Evolutionary conservation across 2,797 vertebrate genomes (phyloP).

Genomic region (Erethizon dorsatum): DNA sequence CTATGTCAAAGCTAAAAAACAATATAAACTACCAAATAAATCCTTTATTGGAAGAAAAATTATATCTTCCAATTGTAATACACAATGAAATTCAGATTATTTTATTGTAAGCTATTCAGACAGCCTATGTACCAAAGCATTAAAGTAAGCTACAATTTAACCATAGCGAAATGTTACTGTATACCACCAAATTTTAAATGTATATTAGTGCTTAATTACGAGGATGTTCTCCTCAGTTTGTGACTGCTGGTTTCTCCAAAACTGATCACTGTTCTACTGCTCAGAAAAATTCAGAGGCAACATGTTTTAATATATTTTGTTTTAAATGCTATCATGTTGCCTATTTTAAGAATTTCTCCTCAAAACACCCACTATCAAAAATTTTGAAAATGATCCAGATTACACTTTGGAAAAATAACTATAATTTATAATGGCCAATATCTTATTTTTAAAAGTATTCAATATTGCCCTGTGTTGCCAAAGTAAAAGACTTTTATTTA

Average conservation of each 20-base stretch:
- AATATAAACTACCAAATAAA: background rate
- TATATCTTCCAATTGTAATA: background rate
- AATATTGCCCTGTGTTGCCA: background rate
- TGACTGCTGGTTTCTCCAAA: background rate
- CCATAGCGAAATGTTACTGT: background rate
- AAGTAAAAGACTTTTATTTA: background rate
- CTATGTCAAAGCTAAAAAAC: background rate
- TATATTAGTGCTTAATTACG: background rate
- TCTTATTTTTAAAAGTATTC: background rate
- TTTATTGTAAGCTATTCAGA: conserved; percentile 29
- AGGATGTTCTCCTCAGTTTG: background rate
- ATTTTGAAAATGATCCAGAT: conserved; percentile 14
- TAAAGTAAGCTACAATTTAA: background rate
- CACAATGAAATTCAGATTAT: background rate
- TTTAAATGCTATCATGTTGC: conserved; percentile 4
- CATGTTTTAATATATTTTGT: background rate
- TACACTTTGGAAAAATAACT: conserved; percentile 25
- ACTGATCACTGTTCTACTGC: background rate
- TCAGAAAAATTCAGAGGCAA: background rate
- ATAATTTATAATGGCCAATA: background rate
- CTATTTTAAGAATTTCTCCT: background rate
- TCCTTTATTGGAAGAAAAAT: background rate
- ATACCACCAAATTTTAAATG: background rate
- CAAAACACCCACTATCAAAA: background rate
- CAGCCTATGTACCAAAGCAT: background rate